Evolutionary conservation across 2,888 invertebrate genomes (phyloP).

Genomic region (Conops quadrifasciatus): DNA sequence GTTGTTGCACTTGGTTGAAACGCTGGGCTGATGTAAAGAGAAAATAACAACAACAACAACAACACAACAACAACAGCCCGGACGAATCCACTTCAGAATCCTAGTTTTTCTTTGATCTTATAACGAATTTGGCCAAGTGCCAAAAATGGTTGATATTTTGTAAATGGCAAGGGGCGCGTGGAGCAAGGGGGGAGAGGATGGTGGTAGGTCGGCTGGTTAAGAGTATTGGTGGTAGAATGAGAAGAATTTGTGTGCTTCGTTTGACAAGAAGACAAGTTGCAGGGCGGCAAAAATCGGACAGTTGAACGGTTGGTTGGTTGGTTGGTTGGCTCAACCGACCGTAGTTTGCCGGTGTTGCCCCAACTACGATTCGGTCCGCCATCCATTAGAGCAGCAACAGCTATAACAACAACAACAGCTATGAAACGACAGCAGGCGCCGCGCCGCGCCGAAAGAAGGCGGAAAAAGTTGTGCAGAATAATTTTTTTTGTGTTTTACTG

Average conservation of each 20-base stretch:
- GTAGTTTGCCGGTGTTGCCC: too few relatives aligned
- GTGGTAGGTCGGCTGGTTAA: neutral
- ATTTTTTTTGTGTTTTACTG: too few relatives aligned
- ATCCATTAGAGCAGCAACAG: conserved; percentile 16
- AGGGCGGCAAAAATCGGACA: neutral
- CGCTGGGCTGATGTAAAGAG: neutral
- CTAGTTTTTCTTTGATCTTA: conserved; percentile 34
- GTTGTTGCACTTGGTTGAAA: neutral
- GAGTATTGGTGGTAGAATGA: neutral
- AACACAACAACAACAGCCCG: conserved; percentile 16
- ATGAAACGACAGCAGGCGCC: conserved; percentile 8
- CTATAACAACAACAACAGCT: conserved; percentile 8
- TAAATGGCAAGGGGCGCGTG: neutral
- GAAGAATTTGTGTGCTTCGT: neutral
- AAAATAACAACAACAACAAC: conserved; percentile 17
- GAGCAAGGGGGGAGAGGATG: neutral
- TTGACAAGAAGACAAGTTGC: neutral
- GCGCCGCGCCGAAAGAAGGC: neutral
- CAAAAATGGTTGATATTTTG: conserved; percentile 35
- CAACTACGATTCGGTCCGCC: too few relatives aligned
- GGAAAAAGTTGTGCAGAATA: too few relatives aligned
- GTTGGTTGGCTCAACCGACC: neutral
- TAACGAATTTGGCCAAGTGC: conserved; percentile 43
- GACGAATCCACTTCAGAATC: conserved; percentile 26
- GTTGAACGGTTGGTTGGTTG: neutral